Base-by-base conservation (phyloP, 2,888 invertebrate genomes). In the Ecliptopera silaceata region DNA sequence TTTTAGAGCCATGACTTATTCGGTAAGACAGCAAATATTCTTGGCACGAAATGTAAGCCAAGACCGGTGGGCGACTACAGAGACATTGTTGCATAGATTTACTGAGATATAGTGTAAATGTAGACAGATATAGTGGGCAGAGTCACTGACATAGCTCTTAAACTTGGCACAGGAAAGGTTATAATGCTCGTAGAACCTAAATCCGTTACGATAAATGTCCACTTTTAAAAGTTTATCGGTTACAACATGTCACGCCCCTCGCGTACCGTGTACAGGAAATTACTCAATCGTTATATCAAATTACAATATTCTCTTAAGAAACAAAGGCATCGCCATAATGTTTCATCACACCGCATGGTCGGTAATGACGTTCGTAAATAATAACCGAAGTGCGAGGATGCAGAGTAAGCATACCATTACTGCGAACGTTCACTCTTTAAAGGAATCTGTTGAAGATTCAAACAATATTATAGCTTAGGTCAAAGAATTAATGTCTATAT, bases 331-430 rank as follows among this genome's bases (percentile, higher is more conserved):
- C 12, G 39, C 20, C 22, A 17, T 32, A 32, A 41, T 31, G 39
- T 58, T 59, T 61, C 57, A 56, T 59, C 57, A 57, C 43, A 56
- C 39, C 49, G 55, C 56, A 55, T 55, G 34, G 56, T 44, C 10
- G 36, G 15, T 59, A 56, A 61, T 61, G 45, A 57, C 51, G 61
- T 50, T 61, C 64, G 53, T 56, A 62, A 64, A 62, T 62, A 62
- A 61, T 8, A 63, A 58, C 53, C 58, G 59, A 61, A 63, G 63
- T 61, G 63, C 46, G 56, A 58, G 50, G 49, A 53, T 54, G 47
- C 53, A 61, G 48, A 41, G 22, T 48, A 54, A 39, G 50, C 50
- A 47, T 15, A 31, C 4, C 12, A 39, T 13, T 36, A 26, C 29
- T 17, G 10, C 2, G 11, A 48, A 31, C 26, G 6, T 17, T 38